Conservation (phyloP, 2,113 vertebrate genomes). For the Halcyon malimbica region DNA sequence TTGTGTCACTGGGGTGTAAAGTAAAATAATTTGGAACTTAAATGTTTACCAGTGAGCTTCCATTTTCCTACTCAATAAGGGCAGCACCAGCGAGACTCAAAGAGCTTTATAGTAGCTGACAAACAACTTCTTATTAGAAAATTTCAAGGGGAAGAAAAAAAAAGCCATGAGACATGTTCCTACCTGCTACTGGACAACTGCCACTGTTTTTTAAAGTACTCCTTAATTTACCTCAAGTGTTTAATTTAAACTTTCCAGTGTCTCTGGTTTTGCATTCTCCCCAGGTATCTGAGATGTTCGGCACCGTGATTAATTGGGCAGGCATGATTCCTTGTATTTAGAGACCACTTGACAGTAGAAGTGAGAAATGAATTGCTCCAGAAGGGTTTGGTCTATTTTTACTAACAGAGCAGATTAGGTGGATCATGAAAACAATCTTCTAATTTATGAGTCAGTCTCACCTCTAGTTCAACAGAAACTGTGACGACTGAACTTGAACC, state of each 20-base stretch:
- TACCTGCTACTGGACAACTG: not conserved
- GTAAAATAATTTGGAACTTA: not conserved
- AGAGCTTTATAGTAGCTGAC: not conserved
- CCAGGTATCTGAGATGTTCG: conserved; percentile 7
- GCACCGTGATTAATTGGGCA: conserved; percentile 28
- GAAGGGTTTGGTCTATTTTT: conserved; percentile 37
- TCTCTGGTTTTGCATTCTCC: conserved; percentile 24
- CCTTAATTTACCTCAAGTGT: not conserved
- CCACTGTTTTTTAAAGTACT: not conserved
- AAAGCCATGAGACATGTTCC: not conserved
- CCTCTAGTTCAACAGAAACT: conserved; percentile 17
- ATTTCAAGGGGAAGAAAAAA: not conserved
- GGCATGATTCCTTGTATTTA: conserved; percentile 24
- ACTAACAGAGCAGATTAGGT: conserved; percentile 36
- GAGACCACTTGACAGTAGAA: conserved; percentile 55
- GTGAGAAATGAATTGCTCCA: conserved; percentile 41
- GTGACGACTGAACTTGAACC: not conserved
- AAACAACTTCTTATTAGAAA: not conserved
- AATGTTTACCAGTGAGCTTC: not conserved
- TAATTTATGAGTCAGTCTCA: not conserved
- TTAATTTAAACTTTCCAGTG: conserved; percentile 20
- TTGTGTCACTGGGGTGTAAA: not conserved
- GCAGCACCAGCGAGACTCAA: not conserved
- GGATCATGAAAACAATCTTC: conserved; percentile 43
- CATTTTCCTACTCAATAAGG: not conserved